phyloP scores from a whole-genome alignment of 2,113 vertebrate species.

The Albula goreensis region DNA sequence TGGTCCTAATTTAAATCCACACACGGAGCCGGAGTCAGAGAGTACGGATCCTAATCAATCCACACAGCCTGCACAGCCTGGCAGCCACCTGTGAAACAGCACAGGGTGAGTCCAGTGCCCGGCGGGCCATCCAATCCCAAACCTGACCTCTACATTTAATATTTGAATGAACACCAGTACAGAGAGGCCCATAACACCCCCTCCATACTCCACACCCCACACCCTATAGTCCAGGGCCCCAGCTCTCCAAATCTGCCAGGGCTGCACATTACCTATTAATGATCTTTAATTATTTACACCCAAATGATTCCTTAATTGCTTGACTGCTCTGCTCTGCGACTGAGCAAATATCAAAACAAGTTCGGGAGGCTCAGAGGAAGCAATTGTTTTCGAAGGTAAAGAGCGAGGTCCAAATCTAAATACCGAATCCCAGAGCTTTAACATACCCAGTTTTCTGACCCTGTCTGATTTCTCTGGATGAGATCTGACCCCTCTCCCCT shows the following conservation, averaged over 20 bases:
- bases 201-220: background rate
- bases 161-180: no score
- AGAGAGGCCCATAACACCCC: no score
- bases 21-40: background rate
- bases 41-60: background rate
- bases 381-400: background rate
- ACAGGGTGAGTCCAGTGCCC: background rate
- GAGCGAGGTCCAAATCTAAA: background rate
- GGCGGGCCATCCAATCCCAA: background rate
- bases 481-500: background rate
- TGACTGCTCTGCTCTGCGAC: slow-evolving; percentile 49
- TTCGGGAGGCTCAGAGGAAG: background rate
- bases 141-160: background rate
- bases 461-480: background rate
- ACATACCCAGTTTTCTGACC: background rate
- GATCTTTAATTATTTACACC: slow-evolving; percentile 66
- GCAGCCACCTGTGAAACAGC: background rate
- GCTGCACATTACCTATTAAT: slow-evolving; percentile 63
- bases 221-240: background rate
- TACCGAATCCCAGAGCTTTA: no score
- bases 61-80: no score
- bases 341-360: background rate
- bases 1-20: background rate
- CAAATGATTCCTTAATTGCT: slow-evolving; percentile 66
- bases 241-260: background rate